Evolutionary conservation across 92 coral and sea anemone genomes (phyloP).

Genomic region (Epizoanthus rinbou): DNA sequence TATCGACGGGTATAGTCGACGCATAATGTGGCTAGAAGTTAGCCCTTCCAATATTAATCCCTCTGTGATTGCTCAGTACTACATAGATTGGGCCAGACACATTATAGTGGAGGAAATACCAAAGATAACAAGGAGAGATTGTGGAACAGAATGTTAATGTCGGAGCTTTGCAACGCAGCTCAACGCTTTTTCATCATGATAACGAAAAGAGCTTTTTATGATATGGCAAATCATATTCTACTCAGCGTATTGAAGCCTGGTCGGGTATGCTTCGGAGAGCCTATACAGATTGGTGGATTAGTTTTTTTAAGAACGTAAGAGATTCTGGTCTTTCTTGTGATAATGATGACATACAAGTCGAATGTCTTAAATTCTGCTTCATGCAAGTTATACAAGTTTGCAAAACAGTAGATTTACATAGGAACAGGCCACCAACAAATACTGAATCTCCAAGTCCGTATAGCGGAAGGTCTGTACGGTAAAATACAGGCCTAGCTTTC

Average conservation of each 20-base stretch:
- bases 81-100: constrained; percentile 49
- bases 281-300: constrained; percentile 11
- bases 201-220: constrained; percentile 31
- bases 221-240: constrained; percentile 33
- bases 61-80: constrained; percentile 22
- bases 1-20: constrained; percentile 47
- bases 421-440: constrained; percentile 5
- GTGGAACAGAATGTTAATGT: constrained; percentile 50
- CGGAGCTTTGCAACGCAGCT: constrained; percentile 36
- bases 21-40: constrained; percentile 60
- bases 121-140: constrained; percentile 28
- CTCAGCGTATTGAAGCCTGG: constrained; percentile 40
- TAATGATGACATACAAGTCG: background rate
- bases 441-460: constrained; percentile 21
- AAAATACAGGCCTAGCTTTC: too few species aligned
- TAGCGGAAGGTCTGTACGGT: too few species aligned
- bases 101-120: constrained; percentile 27
- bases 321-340: constrained; percentile 2
- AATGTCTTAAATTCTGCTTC: constrained; percentile 34
- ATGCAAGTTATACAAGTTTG: constrained; percentile 28
- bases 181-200: constrained; percentile 29
- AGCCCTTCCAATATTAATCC: constrained; percentile 54
- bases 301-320: constrained; percentile 17
- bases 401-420: constrained; percentile 22
- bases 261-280: constrained; percentile 16